Percentiles rank a stretch among this genome's conserved stretches.
Conservation (phyloP, 2,888 invertebrate species). For the Hoplodrina blanda region DNA sequence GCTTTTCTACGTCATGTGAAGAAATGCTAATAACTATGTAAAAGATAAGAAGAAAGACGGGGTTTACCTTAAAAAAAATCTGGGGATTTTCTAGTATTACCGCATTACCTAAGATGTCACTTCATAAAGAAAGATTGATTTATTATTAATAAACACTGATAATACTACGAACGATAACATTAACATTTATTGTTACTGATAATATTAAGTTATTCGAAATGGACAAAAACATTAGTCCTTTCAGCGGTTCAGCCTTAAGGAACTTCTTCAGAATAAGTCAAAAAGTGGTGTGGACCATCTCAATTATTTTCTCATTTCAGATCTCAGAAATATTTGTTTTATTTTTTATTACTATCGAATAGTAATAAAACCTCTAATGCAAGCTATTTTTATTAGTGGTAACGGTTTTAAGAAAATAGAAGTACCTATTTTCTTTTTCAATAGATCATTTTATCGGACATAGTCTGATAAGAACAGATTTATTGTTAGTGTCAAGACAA, state of each 20-base stretch:
- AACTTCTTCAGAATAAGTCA: too few species aligned
- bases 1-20: background rate
- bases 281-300: too few species aligned
- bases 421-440: conserved; percentile 3
- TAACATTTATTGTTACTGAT: too few species aligned
- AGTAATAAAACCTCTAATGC: too few species aligned
- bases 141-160: too few species aligned
- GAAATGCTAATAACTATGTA: background rate
- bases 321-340: too few species aligned
- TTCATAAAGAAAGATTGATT: background rate
- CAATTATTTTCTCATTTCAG: too few species aligned
- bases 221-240: background rate
- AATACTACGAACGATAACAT: too few species aligned
- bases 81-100: background rate
- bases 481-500: conserved; percentile 11
- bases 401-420: background rate
- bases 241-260: background rate
- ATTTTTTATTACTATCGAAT: too few species aligned
- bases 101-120: background rate
- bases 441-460: conserved; percentile 31
- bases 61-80: background rate
- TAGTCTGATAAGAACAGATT: conserved; percentile 27
- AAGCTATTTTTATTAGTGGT: background rate
- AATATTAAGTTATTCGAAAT: background rate
- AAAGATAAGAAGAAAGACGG: background rate